Conservation (phyloP, 2,797 vertebrate species). For the Neopelma chrysocephalum region DNA sequence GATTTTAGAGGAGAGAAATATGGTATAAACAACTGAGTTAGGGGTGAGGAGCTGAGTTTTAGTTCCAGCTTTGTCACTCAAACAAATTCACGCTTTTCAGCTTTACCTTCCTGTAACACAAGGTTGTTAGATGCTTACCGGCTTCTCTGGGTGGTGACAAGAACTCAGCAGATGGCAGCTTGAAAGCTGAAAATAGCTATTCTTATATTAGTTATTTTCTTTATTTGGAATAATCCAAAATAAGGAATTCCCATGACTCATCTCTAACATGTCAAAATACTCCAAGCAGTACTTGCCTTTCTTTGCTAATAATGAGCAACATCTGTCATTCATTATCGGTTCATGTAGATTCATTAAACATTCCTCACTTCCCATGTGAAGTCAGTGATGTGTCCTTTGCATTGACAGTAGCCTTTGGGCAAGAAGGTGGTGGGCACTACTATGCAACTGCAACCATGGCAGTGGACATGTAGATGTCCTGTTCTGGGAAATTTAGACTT, state of each 20-base stretch:
- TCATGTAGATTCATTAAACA: neutral
- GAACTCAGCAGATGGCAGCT: neutral
- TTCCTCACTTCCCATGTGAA: neutral
- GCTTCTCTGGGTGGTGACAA: neutral
- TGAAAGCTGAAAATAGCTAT: neutral
- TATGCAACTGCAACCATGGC: fast-evolving
- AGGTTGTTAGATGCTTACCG: neutral
- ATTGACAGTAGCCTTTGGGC: neutral
- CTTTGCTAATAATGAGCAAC: neutral
- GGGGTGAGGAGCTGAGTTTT: neutral
- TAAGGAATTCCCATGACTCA: neutral
- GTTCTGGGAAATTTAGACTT: neutral
- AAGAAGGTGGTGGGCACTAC: neutral
- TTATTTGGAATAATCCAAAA: neutral
- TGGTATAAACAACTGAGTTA: neutral
- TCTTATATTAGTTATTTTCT: neutral
- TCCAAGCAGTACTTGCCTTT: neutral
- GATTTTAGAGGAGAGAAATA: neutral
- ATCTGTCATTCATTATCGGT: neutral
- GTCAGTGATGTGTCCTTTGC: fast-evolving
- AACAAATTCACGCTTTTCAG: neutral
- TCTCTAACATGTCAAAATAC: neutral
- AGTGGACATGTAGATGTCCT: neutral
- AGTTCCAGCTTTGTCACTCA: neutral
- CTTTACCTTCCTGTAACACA: neutral